Evolutionary conservation across 2,888 invertebrate species (phyloP).

Genomic region (Isoperla grammatica): DNA sequence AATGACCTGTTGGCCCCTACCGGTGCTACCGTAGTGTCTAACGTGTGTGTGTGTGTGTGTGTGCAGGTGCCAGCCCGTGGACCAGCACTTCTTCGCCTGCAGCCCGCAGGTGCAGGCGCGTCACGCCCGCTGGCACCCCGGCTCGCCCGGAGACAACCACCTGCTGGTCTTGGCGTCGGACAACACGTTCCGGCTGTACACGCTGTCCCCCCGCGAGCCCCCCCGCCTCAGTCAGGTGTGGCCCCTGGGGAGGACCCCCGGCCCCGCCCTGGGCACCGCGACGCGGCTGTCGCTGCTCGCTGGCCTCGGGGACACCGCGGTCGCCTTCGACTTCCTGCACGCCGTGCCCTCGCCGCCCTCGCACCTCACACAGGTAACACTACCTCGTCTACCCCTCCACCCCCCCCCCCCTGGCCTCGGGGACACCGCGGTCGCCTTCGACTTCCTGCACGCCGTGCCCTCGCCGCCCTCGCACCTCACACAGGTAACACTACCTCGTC

Average conservation of each 20-base stretch:
- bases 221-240: slow-evolving; percentile 22
- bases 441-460: too few species aligned
- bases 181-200: slow-evolving; percentile 62
- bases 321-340: slow-evolving; percentile 78
- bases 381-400: too few species aligned
- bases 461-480: too few species aligned
- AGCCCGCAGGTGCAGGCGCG: slow-evolving; percentile 53
- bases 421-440: too few species aligned
- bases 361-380: too few species aligned
- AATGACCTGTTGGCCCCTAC: too few species aligned
- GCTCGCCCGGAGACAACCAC: slow-evolving; percentile 67
- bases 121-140: slow-evolving; percentile 82
- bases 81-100: slow-evolving; percentile 59
- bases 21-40: too few species aligned
- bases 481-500: too few species aligned
- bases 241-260: slow-evolving; percentile 38
- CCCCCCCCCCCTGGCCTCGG: too few species aligned
- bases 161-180: slow-evolving; percentile 77
- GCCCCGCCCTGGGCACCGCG: slow-evolving; percentile 42
- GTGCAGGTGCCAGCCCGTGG: slow-evolving; percentile 65
- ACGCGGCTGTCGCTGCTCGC: slow-evolving; percentile 49
- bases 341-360: slow-evolving; percentile 6
- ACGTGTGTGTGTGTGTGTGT: neutral
- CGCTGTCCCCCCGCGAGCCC: slow-evolving; percentile 17
- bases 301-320: slow-evolving; percentile 75